phyloP scores from a whole-genome alignment of 2,113 vertebrate genomes.

The Balaenoptera acutorostrata region DNA sequence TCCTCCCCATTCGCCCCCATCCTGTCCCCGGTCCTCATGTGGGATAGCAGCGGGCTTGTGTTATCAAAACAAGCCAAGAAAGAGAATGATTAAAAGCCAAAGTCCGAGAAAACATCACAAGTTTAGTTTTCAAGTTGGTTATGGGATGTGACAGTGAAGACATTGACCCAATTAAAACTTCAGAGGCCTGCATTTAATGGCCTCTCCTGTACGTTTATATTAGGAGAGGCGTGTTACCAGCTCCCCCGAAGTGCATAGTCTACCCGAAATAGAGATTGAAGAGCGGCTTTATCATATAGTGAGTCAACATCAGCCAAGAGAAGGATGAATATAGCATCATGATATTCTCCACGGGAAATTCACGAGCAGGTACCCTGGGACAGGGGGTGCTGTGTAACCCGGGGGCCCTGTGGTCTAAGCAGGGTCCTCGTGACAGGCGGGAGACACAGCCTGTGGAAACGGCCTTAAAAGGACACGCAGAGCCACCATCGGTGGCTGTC shows the following conservation, averaged over 20 bases:
- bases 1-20: fast-evolving
- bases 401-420: neutral
- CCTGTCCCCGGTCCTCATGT: neutral
- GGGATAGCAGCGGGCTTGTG: neutral
- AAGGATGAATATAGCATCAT: neutral
- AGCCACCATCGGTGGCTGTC: neutral
- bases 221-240: neutral
- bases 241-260: neutral
- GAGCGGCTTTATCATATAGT: neutral
- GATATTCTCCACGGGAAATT: neutral
- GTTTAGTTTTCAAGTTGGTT: neutral
- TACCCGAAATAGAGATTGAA: conserved; percentile 24
- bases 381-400: neutral
- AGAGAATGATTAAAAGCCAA: neutral
- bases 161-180: neutral
- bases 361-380: neutral
- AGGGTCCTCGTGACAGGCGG: neutral
- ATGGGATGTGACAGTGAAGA: neutral
- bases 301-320: neutral
- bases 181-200: neutral
- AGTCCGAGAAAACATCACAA: neutral
- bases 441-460: neutral
- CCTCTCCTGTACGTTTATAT: neutral
- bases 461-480: neutral
- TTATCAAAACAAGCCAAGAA: neutral